phyloP scores from a whole-genome alignment of 2,888 invertebrate genomes.

The Adineta ricciae region DNA sequence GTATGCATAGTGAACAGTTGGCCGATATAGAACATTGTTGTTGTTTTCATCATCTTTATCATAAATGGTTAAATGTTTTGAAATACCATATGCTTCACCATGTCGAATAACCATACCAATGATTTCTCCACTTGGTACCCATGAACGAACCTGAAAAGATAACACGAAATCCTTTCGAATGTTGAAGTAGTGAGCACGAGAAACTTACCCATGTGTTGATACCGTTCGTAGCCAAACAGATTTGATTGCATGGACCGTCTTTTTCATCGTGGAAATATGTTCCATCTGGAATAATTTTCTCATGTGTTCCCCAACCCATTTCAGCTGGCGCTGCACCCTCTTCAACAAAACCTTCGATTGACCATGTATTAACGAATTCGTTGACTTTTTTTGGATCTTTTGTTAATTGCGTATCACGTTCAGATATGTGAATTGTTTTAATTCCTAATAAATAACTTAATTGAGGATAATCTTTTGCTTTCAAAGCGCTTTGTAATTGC shows the following conservation, averaged over 20 bases:
- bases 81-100: constrained; percentile 3
- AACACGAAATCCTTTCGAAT: background rate
- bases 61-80: background rate
- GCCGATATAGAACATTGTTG: background rate
- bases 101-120: constrained; percentile 2
- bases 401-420: background rate
- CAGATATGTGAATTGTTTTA: background rate
- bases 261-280: background rate
- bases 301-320: constrained; percentile 11
- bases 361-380: constrained; percentile 19
- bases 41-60: background rate
- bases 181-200: too few relatives aligned
- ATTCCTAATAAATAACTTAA: background rate
- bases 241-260: background rate
- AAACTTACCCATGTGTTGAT: constrained; percentile 9
- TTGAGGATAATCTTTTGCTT: background rate
- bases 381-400: background rate
- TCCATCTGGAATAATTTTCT: background rate
- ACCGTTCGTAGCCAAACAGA: background rate
- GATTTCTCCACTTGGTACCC: constrained; percentile 11
- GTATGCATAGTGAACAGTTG: constrained; percentile 14
- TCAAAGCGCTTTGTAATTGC: background rate
- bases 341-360: background rate
- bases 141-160: background rate
- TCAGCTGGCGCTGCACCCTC: background rate